These are phyloP conservation scores for Aphidius colemani DNA, from an alignment of 2,888 invertebrate genomes.

Conservation along the genomic window DNA sequence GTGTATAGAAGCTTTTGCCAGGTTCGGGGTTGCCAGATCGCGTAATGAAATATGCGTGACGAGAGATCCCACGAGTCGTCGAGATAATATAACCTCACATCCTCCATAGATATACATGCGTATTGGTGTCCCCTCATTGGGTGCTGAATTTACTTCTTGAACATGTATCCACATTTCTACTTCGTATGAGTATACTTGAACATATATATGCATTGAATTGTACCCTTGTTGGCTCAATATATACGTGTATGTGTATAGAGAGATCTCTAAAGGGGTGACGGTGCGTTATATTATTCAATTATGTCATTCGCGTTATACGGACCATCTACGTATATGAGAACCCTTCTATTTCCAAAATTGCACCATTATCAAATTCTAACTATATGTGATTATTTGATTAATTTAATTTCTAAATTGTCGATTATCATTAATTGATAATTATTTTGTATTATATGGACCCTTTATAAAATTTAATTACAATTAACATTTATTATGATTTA, in stretches of 20 bases:
- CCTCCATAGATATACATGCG: background rate
- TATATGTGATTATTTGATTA: constrained; percentile 56
- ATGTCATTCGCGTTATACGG: constrained; percentile 57
- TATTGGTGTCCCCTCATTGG: constrained; percentile 23
- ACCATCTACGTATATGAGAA: constrained; percentile 39
- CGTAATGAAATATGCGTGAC: constrained; percentile 58
- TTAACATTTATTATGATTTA: background rate
- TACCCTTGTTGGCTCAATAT: too few relatives aligned
- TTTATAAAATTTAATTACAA: background rate
- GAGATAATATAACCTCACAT: constrained; percentile 38
- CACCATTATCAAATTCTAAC: constrained; percentile 53
- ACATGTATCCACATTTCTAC: background rate
- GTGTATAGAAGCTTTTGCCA: background rate
- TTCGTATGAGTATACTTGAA: too few relatives aligned
- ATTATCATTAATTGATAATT: constrained; percentile 58
- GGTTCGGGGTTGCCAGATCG: constrained; percentile 47
- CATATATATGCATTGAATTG: too few relatives aligned
- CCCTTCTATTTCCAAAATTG: constrained; percentile 23
- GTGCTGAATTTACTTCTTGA: too few relatives aligned
- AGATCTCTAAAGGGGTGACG: constrained; percentile 27
- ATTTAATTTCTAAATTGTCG: constrained; percentile 50
- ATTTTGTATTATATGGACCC: background rate
- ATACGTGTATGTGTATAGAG: constrained; percentile 38
- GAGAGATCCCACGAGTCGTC: constrained; percentile 55
- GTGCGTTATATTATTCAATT: constrained; percentile 59